phyloP scores from a whole-genome alignment of 2,113 vertebrate genomes.

The Glareola pratincola region DNA sequence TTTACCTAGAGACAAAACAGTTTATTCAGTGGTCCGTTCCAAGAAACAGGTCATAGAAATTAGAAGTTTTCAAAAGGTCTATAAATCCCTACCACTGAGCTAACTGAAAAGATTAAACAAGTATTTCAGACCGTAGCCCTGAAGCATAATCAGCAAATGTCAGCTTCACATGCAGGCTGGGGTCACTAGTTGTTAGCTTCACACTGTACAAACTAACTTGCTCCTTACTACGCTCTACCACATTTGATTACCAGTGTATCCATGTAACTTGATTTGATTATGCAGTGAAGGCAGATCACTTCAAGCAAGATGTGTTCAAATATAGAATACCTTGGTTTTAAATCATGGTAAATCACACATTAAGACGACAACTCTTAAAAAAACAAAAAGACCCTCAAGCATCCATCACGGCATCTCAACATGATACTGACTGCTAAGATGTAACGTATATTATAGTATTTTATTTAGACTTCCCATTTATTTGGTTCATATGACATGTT shows the following conservation, averaged over 20 bases:
- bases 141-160: neutral
- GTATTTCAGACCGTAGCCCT: neutral
- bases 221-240: neutral
- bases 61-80: neutral
- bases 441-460: neutral
- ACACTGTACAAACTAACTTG: neutral
- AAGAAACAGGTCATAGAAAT: neutral
- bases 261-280: neutral
- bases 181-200: neutral
- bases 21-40: neutral
- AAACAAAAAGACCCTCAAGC: neutral
- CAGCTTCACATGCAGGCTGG: neutral
- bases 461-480: neutral
- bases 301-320: neutral
- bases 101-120: neutral
- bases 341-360: neutral
- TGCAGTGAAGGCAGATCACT: neutral
- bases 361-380: neutral
- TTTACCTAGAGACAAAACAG: conserved; percentile 81
- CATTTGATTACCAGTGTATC: neutral
- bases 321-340: neutral
- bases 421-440: neutral
- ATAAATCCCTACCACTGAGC: neutral
- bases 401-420: neutral
- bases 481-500: neutral